Conservation (phyloP, 2,113 vertebrate species). For the Peromyscus maniculatus region DNA sequence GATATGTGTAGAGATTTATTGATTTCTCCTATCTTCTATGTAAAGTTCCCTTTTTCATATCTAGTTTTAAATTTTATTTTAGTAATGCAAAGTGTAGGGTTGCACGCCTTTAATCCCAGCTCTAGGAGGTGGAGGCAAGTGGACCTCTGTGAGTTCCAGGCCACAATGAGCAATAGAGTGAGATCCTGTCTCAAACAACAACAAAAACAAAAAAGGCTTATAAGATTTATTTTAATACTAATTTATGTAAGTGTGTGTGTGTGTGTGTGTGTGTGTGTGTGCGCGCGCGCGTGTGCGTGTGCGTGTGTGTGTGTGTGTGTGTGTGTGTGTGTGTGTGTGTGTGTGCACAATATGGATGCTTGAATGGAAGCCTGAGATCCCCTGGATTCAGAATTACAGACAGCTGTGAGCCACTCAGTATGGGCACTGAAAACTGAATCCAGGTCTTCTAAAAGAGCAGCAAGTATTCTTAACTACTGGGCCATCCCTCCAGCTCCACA, state of each 20-base stretch:
- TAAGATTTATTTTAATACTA: neutral
- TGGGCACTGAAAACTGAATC: neutral
- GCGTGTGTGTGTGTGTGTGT: neutral
- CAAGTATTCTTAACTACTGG: neutral
- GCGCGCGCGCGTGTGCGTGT: neutral
- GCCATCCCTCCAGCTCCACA: neutral
- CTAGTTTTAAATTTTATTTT: neutral
- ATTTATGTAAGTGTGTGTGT: neutral
- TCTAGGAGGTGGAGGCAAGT: neutral
- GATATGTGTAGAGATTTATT: neutral
- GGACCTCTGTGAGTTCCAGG: neutral
- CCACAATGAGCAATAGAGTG: neutral
- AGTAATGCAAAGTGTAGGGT: neutral
- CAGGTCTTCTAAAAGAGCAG: neutral
- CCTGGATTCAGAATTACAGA: neutral
- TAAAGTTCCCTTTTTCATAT: neutral
- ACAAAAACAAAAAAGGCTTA: neutral
- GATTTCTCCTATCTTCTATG: neutral
- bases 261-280: neutral
- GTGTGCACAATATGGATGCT: neutral
- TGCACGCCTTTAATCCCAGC: neutral
- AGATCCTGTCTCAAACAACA: neutral
- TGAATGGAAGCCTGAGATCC: neutral
- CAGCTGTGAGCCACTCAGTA: neutral
- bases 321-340: neutral